Percentiles rank a stretch among this genome's conserved stretches.
These are phyloP conservation scores for Oreohelix idahoensis DNA, from an alignment of 1,140 invertebrate genomes.

Conservation along the genomic window DNA sequence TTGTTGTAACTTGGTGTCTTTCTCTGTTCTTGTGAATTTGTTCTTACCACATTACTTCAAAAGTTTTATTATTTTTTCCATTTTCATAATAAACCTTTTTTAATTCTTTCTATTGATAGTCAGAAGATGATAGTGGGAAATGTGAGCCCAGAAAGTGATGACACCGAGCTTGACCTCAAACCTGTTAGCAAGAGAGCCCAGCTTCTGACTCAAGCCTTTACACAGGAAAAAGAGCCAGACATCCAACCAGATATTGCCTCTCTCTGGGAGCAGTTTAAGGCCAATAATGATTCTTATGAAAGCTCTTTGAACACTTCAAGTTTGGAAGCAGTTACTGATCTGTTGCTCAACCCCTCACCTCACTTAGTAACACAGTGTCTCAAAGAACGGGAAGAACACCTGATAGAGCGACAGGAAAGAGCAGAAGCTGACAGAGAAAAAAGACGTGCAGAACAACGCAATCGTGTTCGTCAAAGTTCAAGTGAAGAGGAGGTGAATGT, in stretches of 20 bases:
- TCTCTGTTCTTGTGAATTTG: too few relatives aligned
- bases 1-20: too few relatives aligned
- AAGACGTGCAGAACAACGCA: conserved; percentile 23
- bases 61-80: too few relatives aligned
- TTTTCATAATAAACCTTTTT: too few relatives aligned
- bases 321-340: conserved; percentile 55
- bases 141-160: conserved; percentile 31
- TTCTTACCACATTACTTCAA: too few relatives aligned
- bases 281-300: conserved; percentile 52
- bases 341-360: conserved; percentile 45
- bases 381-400: conserved; percentile 33
- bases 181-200: conserved; percentile 56
- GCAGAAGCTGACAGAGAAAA: conserved; percentile 37
- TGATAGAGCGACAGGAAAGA: conserved; percentile 37
- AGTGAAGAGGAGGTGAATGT: conserved; percentile 60
- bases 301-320: conserved; percentile 58
- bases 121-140: background rate
- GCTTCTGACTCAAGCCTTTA: conserved; percentile 54
- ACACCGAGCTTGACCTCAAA: background rate
- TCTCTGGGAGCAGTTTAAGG: conserved; percentile 64
- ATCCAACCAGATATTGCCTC: conserved; percentile 58
- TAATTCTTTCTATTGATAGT: too few relatives aligned
- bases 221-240: conserved; percentile 48
- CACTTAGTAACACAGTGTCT: conserved; percentile 43
- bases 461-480: conserved; percentile 29